A percentile compares a stretch with the other conserved stretches of the same genome.
Conservation (phyloP, 2,797 vertebrate species). For the Pseudochaenichthys georgianus region DNA sequence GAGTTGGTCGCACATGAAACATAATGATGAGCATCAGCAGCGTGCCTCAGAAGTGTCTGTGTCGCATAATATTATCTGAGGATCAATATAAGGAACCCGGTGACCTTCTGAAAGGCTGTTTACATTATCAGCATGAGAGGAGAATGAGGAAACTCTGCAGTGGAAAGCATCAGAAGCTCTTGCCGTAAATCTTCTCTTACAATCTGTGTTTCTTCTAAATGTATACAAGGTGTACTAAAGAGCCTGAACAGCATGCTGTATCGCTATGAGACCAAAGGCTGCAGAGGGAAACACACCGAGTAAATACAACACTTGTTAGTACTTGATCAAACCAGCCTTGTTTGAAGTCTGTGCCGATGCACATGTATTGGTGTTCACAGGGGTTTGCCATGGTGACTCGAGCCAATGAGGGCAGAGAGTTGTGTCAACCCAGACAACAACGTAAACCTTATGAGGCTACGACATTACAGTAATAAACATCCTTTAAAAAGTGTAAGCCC, state of each 20-base stretch:
- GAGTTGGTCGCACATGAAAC: background rate
- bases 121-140: conserved; percentile 47
- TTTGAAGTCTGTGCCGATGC: conserved; percentile 27
- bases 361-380: conserved; percentile 3
- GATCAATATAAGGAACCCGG: conserved; percentile 66
- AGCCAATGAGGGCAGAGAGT: conserved; percentile 34
- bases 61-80: conserved; percentile 58
- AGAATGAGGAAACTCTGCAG: conserved; percentile 32
- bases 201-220: conserved; percentile 7
- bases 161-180: conserved; percentile 68
- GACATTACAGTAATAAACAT: conserved; percentile 7
- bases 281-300: conserved; percentile 21
- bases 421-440: conserved; percentile 19
- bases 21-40: conserved; percentile 20
- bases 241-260: background rate
- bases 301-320: background rate
- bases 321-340: conserved; percentile 7
- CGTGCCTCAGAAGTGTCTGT: conserved; percentile 32
- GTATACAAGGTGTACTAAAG: too few relatives aligned
- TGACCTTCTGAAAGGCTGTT: conserved; percentile 66
- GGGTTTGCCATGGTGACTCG: conserved; percentile 31
- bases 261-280: background rate
- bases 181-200: background rate
- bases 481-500: background rate
- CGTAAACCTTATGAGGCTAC: background rate